Evolutionary conservation across 1,140 invertebrate genomes (phyloP).

Genomic region (Bombus haemorrhoidalis): DNA sequence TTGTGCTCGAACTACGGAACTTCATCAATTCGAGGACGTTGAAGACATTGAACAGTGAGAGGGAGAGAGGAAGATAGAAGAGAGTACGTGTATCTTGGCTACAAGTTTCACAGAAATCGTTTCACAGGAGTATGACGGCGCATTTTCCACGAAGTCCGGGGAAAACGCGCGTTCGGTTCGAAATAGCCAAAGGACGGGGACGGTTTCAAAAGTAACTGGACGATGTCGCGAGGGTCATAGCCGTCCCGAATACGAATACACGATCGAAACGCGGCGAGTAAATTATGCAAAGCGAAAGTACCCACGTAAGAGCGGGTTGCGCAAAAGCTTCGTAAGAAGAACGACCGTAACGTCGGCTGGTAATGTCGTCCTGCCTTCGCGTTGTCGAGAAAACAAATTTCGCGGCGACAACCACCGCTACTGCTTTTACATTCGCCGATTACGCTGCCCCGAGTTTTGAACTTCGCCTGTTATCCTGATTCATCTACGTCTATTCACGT

Average conservation of each 20-base stretch:
- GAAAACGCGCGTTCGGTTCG: not conserved
- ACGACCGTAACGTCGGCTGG: constrained; percentile 61
- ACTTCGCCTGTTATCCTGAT: not conserved
- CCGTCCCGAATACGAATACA: constrained; percentile 67
- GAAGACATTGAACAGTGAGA: not conserved
- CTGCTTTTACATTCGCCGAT: constrained; percentile 14
- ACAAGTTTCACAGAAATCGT: not conserved
- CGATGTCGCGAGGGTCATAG: constrained; percentile 57
- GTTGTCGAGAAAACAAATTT: constrained; percentile 49
- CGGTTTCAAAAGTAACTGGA: constrained; percentile 53
- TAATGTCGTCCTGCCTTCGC: constrained; percentile 52
- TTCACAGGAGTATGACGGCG: not conserved
- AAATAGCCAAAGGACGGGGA: not conserved
- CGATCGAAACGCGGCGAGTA: constrained; percentile 67
- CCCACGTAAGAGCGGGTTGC: constrained; percentile 67
- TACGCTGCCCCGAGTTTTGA: not conserved
- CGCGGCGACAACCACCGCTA: not conserved
- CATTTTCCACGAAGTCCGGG: constrained; percentile 6
- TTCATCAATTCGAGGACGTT: not conserved
- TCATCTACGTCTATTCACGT: not conserved
- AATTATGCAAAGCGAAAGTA: constrained; percentile 73
- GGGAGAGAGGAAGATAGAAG: not conserved
- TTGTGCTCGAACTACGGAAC: not conserved
- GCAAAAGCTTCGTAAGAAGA: constrained; percentile 68
- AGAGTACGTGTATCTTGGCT: not conserved